phyloP scores from a whole-genome alignment of 2,797 vertebrate species.

The Carduelis carduelis region DNA sequence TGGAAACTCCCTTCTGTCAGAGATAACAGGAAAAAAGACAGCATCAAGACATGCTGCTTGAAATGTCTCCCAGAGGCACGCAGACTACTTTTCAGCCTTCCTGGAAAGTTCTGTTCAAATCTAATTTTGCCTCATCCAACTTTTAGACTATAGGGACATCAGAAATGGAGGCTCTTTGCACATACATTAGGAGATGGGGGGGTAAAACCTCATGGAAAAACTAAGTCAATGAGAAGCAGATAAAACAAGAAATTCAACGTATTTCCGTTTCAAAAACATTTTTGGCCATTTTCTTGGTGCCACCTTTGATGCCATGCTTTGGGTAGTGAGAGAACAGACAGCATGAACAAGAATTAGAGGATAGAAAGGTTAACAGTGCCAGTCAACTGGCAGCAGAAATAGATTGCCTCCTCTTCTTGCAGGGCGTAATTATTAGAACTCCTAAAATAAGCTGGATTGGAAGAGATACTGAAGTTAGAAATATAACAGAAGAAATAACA shows the following conservation, averaged over 20 bases:
- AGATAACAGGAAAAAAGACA: not conserved
- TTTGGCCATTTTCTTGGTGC: not conserved
- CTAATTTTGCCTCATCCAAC: not conserved
- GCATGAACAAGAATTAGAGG: not conserved
- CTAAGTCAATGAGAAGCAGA: not conserved
- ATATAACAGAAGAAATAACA: not conserved
- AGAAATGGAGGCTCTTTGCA: not conserved
- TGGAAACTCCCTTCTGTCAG: not conserved
- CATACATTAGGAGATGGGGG: not conserved
- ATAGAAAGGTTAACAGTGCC: not conserved
- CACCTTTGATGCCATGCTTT: not conserved
- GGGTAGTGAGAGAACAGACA: not conserved
- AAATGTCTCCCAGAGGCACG: not conserved
- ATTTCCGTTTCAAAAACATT: not conserved
- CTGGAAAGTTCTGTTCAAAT: not conserved
- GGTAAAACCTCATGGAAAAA: not conserved
- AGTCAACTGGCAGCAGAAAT: conserved; percentile 13
- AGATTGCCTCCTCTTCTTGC: conserved; percentile 13
- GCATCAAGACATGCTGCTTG: not conserved
- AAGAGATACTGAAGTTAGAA: conserved; percentile 4
- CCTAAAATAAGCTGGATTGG: conserved; percentile 14
- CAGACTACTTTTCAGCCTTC: not conserved
- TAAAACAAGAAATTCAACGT: not conserved
- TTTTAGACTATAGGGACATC: not conserved
- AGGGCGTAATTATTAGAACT: not conserved